phyloP scores from a whole-genome alignment of 1,140 invertebrate species.

The Streblospio benedicti region DNA sequence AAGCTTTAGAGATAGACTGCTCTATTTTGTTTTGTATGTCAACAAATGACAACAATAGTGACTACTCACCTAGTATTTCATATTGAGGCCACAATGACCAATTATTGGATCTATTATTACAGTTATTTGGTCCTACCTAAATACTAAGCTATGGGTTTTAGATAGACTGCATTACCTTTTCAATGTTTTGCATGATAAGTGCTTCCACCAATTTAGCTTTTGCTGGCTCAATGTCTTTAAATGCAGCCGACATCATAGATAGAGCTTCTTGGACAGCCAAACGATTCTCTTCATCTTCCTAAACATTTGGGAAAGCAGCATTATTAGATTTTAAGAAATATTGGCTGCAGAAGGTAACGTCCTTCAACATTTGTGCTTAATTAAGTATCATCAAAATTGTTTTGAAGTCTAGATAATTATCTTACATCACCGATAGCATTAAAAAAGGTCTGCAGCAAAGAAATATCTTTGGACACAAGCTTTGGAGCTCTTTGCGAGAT shows the following conservation, averaged over 20 bases:
- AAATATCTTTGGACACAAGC: constrained; percentile 60
- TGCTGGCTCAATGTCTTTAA: constrained; percentile 47
- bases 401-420: too few species aligned
- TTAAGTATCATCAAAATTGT: too few species aligned
- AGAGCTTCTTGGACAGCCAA: constrained; percentile 62
- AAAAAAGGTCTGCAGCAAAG: constrained; percentile 59
- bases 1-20: too few species aligned
- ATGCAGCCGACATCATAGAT: constrained; percentile 61
- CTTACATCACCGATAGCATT: too few species aligned
- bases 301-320: constrained; percentile 9
- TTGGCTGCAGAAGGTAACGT: too few species aligned
- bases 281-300: constrained; percentile 55
- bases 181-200: constrained; percentile 50
- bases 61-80: too few species aligned
- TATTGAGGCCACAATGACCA: neutral
- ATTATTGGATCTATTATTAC: neutral
- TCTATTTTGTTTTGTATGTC: too few species aligned
- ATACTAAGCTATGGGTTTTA: too few species aligned
- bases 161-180: constrained; percentile 43
- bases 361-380: too few species aligned
- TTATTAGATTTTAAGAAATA: too few species aligned
- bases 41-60: too few species aligned
- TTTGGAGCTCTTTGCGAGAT: constrained; percentile 60
- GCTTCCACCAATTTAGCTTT: constrained; percentile 49
- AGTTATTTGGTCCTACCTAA: too few species aligned